Base-by-base conservation (phyloP, 2,113 vertebrate genomes). In the Perognathus longimembris region DNA sequence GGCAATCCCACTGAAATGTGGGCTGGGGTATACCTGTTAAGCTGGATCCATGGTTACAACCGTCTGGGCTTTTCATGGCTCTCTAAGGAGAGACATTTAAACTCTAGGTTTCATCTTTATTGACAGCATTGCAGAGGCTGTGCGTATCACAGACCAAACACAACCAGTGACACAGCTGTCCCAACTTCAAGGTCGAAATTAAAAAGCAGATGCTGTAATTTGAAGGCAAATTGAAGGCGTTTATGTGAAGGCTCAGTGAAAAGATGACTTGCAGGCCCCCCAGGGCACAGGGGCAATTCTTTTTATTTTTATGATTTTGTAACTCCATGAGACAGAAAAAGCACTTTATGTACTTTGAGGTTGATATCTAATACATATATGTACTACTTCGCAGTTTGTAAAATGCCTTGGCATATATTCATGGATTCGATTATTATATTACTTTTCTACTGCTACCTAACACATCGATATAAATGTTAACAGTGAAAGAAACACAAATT, bases 21-120 rank as follows among this genome's bases (percentile, higher is more conserved):
- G 81, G 22, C 38, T 28, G 22, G 87, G 69, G 38, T 6, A 1
- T 57, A 66, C 40, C 75, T 92, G 57, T 71, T 76, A 67, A 79
- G 67, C 74, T 28, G 38, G 71, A 71, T 89, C 64, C 38, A 40
- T 50, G 38, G 67, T 93, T 84, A 80, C 69, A 85, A 38, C 20
- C 59, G 73, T 4, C 34, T 45, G 42, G 67, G 61, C 21, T 89
- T 91, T 93, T 93, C 88, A 80, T 28, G 84, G 76, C 80, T 93
- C 85, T 88, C 81, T 11, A 76, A 88, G 83, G 71, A 89, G 34
- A 14, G 89, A 18, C 21, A 77, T 34, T 91, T 91, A 84, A 92
- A 64, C 34, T 54, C 12, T 54, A 91, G 67, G 66, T 74, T 87
- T 95, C 91, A 81, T 89, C 67, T 91, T 92, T 89, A 91, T 94